These are phyloP conservation scores for Mylabris sibirica DNA, from an alignment of 2,888 invertebrate genomes.

Conservation along the genomic window DNA sequence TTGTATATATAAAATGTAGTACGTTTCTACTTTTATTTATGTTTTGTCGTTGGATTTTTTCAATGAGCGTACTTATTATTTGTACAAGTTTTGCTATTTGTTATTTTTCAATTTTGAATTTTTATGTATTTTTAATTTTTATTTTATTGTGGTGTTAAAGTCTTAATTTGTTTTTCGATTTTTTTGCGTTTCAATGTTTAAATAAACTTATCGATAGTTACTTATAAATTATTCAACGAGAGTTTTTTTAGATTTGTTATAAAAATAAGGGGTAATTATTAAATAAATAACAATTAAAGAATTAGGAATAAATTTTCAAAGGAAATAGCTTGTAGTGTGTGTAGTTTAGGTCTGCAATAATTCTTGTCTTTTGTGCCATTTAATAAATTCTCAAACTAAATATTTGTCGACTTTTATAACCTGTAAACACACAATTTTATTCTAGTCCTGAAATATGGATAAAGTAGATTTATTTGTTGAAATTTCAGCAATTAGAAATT, in stretches of 20 bases:
- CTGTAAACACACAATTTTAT: no score
- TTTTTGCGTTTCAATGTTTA: background rate
- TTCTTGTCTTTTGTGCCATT: background rate
- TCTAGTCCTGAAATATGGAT: no score
- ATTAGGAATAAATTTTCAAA: background rate
- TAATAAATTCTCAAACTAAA: background rate
- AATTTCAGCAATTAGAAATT: no score
- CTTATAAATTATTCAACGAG: background rate
- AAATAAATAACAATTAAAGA: no score
- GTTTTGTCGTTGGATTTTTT: background rate
- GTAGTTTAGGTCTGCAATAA: background rate
- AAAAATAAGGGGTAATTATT: no score
- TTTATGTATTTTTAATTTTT: background rate
- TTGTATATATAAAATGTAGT: background rate
- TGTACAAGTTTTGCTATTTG: background rate
- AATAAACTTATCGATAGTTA: background rate
- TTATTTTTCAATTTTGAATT: background rate
- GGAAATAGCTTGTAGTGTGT: slow-evolving; percentile 4
- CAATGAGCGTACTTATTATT: slow-evolving; percentile 3
- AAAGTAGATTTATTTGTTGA: no score
- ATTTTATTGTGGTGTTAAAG: background rate
- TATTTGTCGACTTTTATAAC: no score
- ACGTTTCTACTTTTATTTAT: background rate
- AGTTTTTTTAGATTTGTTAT: background rate
- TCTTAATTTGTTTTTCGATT: background rate